Evolutionary conservation across 2,888 invertebrate species (phyloP), one percentile per base, ranked within the genome.

Genomic region (Nycteola revayana): DNA sequence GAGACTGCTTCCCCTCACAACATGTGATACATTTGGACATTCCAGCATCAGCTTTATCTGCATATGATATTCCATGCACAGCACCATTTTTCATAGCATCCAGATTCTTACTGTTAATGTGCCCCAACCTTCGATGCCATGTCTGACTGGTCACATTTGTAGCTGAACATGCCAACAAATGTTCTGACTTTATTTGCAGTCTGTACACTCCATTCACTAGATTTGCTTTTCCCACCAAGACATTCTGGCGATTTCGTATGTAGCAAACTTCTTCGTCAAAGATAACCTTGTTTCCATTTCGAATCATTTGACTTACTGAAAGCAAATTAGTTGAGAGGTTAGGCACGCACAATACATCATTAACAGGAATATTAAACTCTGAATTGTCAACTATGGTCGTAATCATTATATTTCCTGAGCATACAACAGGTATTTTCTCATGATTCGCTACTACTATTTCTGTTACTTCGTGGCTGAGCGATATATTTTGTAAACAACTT

Each of bases 1-100:
- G 41, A 1, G 32, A 7, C 28, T 66, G 60, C 32, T 65, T 66
- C 0, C 53, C 64, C 36, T 63, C 50, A 40, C 60, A 56, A 35
- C 51, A 45, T 6, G 38, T 42, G 18, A 32, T 26, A 32, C 49
- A 51, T 2, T 32, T 36, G 1, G 37, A n/a, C 0, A 9, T 30
- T n/a, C 2, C n/a, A 2, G 33, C 30, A 3, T 33, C 36, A 21
- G 31, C 32, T 6, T 31, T 36, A n/a, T 30, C 6, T 0, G 10
- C 1, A 20, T 9, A 39, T 1, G 30, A 6, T n/a, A 39, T 25
- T 0, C 25, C 38, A 20, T 28, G 14, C 1, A 26, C 32, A 9
- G 21, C 32, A 7, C 32, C 32, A 1, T 32, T 4, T 26, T 32
- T 32, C 32, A 32, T 26, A 7, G 10, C 11, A 5, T 25, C 4